These are phyloP conservation scores for Mystacornis crossleyi DNA, from an alignment of 2,113 vertebrate species.

Conservation along the genomic window DNA sequence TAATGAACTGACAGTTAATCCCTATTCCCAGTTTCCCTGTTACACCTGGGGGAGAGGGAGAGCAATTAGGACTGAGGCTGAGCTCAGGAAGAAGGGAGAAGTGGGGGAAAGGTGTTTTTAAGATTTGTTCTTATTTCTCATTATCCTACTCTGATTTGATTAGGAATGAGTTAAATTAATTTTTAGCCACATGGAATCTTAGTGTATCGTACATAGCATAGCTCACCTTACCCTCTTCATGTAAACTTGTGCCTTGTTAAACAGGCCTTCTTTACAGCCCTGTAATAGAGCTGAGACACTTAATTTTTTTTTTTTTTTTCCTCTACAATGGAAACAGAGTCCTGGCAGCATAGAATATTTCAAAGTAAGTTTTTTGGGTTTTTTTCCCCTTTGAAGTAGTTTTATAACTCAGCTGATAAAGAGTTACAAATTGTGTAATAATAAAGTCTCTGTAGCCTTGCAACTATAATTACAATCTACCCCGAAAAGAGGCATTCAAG, in stretches of 20 bases:
- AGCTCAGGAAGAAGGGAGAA: background rate
- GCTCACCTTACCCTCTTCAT: background rate
- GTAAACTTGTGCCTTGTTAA: background rate
- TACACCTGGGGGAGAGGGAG: fast-evolving
- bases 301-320: background rate
- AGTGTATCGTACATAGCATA: fast-evolving
- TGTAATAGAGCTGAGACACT: background rate
- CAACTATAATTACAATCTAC: background rate
- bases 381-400: background rate
- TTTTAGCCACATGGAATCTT: background rate
- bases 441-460: background rate
- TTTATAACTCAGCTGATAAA: background rate
- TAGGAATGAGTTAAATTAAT: background rate
- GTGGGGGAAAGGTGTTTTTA: background rate
- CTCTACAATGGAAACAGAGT: background rate
- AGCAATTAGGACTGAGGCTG: background rate
- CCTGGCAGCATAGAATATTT: background rate
- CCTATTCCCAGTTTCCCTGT: fast-evolving
- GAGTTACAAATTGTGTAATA: background rate
- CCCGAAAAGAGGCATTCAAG: background rate
- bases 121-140: background rate
- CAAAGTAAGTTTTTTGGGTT: background rate
- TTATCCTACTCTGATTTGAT: background rate
- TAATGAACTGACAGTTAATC: fast-evolving
- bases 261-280: background rate